Evolutionary conservation across 2,888 invertebrate species (phyloP).

Genomic region (Leptopilina drosophilae): DNA sequence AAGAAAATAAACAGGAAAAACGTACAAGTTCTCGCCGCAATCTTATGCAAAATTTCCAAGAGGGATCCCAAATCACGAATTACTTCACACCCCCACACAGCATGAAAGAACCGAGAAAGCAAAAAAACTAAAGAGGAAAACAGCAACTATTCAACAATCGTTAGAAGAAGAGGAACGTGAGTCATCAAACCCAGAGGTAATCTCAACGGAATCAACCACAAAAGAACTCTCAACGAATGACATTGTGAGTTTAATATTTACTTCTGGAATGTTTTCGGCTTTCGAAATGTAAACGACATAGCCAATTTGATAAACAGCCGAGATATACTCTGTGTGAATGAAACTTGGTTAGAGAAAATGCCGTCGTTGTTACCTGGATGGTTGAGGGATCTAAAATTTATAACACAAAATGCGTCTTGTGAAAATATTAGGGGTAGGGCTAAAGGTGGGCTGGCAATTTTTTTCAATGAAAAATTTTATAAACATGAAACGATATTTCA

Average conservation of each 20-base stretch:
- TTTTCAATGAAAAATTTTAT: background rate
- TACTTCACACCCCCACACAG: background rate
- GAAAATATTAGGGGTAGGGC: background rate
- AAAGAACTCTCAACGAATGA: background rate
- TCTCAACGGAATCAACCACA: background rate
- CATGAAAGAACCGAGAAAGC: background rate
- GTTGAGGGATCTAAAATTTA: background rate
- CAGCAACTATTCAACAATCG: background rate
- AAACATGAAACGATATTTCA: background rate
- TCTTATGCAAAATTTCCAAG: background rate
- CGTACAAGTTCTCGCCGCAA: background rate
- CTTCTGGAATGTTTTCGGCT: slow-evolving; percentile 3
- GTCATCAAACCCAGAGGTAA: background rate
- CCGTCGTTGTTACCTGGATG: background rate
- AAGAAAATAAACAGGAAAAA: background rate
- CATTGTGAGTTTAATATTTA: background rate
- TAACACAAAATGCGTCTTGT: background rate
- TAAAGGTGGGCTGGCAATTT: background rate
- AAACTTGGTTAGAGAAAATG: background rate
- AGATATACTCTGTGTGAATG: slow-evolving; percentile 5
- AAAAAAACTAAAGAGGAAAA: background rate
- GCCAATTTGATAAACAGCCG: background rate
- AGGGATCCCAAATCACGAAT: background rate
- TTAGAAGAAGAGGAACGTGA: background rate
- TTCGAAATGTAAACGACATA: slow-evolving; percentile 8